phyloP scores from a whole-genome alignment of 2,797 vertebrate genomes.

The Sitta carolinensis region DNA sequence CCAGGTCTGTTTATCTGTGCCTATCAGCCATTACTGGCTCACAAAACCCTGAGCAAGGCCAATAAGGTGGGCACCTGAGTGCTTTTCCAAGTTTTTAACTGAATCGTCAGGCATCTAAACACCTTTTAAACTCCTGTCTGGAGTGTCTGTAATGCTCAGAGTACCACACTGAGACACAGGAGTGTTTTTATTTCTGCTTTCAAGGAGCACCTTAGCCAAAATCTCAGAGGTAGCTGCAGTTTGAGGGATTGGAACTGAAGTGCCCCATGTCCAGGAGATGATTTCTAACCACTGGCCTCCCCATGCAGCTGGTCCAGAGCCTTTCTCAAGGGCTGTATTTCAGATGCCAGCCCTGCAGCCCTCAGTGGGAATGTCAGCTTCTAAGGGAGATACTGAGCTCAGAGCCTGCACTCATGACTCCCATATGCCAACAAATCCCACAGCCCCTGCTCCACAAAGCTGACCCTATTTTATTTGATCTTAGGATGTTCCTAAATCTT shows the following conservation, averaged over 20 bases:
- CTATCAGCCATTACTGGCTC: neutral
- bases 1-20: neutral
- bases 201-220: neutral
- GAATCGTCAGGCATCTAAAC: conserved; percentile 1
- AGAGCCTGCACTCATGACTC: neutral
- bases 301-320: neutral
- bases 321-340: neutral
- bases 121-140: neutral
- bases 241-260: neutral
- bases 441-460: neutral
- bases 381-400: neutral
- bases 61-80: neutral
- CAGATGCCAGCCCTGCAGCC: neutral
- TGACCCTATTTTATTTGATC: neutral
- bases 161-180: neutral
- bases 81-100: neutral
- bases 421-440: neutral
- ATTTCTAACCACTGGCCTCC: neutral
- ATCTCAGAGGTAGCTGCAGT: neutral
- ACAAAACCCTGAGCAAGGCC: neutral
- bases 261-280: neutral
- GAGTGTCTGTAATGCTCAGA: neutral
- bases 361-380: neutral
- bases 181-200: neutral
- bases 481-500: conserved; percentile 56